phyloP scores from a whole-genome alignment of 2,888 invertebrate genomes.

The Silvanus unidentatus region DNA sequence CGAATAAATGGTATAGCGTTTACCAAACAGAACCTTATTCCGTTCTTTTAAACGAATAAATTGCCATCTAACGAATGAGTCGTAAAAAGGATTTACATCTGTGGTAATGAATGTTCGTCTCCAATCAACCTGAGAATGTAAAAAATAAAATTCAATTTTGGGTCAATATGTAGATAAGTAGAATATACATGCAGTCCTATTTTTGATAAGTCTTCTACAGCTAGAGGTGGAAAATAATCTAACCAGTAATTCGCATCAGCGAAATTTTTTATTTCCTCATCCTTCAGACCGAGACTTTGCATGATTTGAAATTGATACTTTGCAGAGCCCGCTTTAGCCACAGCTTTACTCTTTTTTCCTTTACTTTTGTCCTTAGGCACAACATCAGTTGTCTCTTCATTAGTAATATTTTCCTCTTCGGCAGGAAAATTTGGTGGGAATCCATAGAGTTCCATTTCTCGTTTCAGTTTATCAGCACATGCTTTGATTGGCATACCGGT shows the following conservation, averaged over 20 bases:
- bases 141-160: constrained; percentile 8
- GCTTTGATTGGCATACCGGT: constrained; percentile 99
- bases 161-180: neutral
- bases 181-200: constrained; percentile 82
- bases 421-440: constrained; percentile 87
- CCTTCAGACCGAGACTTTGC: constrained; percentile 81
- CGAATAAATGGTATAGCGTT: constrained; percentile 93
- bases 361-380: constrained; percentile 79
- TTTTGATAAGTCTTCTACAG: constrained; percentile 76
- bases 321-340: constrained; percentile 80
- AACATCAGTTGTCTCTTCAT: constrained; percentile 52
- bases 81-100: constrained; percentile 94
- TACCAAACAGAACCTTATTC: constrained; percentile 93
- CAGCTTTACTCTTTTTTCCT: constrained; percentile 94
- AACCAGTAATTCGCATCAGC: constrained; percentile 90
- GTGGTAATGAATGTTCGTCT: constrained; percentile 97
- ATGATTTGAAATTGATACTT: constrained; percentile 99
- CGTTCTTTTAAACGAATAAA: constrained; percentile 77
- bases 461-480: constrained; percentile 92
- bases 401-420: constrained; percentile 43
- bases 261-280: constrained; percentile 91
- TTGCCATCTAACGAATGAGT: constrained; percentile 98
- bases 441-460: constrained; percentile 89
- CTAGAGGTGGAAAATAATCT: constrained; percentile 91
- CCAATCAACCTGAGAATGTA: constrained; percentile 80